Conservation (phyloP, 2,113 vertebrate genomes). For the Chamaetylas fuelleborni region DNA sequence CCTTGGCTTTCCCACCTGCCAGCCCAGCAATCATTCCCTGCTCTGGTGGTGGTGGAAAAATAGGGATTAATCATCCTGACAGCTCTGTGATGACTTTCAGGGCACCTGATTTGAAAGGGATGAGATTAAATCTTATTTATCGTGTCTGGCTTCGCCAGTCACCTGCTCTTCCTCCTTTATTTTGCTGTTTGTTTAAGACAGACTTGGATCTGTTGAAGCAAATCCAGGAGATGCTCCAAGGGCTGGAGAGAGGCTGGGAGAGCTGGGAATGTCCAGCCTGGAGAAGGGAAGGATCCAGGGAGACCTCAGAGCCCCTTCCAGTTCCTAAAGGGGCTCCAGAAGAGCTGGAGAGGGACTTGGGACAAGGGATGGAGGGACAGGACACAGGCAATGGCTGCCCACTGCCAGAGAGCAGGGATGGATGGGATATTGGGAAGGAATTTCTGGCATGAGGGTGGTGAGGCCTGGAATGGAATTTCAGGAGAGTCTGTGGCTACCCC, state of each 20-base stretch:
- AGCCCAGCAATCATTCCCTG: neutral
- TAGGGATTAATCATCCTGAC: neutral
- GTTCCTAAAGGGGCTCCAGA: neutral
- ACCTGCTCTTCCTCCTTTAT: neutral
- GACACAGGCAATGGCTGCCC: neutral
- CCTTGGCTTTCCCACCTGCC: neutral
- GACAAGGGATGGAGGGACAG: neutral
- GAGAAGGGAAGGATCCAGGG: fast-evolving
- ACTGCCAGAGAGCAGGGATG: fast-evolving
- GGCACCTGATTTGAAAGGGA: neutral
- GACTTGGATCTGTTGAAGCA: neutral
- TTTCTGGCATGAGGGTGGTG: fast-evolving
- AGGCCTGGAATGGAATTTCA: neutral
- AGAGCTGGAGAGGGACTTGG: neutral
- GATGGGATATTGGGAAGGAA: neutral
- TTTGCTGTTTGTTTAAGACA: neutral
- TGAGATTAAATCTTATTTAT: neutral
- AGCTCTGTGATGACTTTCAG: neutral
- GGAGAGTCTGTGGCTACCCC: fast-evolving
- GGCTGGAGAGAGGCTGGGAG: neutral
- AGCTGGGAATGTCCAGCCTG: neutral
- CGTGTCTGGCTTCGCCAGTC: fast-evolving
- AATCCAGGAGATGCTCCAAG: neutral
- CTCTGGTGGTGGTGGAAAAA: neutral
- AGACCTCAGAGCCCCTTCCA: fast-evolving